Percentiles rank a stretch among this genome's conserved stretches.
Conservation (phyloP, 1,140 invertebrate genomes). For the Linepithema humile region DNA sequence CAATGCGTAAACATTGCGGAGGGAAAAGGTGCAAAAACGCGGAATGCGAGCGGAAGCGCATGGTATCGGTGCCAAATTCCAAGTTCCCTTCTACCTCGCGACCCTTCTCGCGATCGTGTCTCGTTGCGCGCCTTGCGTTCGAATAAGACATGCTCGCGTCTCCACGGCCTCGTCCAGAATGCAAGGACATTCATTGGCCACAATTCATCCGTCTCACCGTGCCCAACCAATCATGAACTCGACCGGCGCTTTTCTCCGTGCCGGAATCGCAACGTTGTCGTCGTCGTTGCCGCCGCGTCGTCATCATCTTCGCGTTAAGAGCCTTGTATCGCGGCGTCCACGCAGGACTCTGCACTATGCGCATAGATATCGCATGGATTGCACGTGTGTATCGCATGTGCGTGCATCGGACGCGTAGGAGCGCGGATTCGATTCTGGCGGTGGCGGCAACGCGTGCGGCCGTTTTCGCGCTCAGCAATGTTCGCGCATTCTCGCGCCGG, state of each 20-base stretch:
- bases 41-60: constrained; percentile 18
- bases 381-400: constrained; percentile 12
- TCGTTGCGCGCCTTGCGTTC: constrained; percentile 32
- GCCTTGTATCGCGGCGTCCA: background rate
- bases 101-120: constrained; percentile 28
- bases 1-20: background rate
- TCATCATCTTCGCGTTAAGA: background rate
- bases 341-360: background rate
- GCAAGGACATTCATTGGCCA: constrained; percentile 70
- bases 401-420: background rate
- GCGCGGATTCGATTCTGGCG: constrained; percentile 35
- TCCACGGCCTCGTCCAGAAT: constrained; percentile 62
- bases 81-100: constrained; percentile 31
- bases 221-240: constrained; percentile 61
- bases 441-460: constrained; percentile 33
- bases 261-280: constrained; percentile 35
- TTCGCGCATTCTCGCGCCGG: constrained; percentile 57
- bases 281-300: constrained; percentile 3
- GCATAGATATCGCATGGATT: constrained; percentile 47
- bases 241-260: constrained; percentile 59
- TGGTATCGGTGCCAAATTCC: constrained; percentile 31
- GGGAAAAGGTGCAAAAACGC: background rate
- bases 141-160: constrained; percentile 54
- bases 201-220: constrained; percentile 63
- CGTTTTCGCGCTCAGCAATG: constrained; percentile 60